phyloP scores from a whole-genome alignment of 2,113 vertebrate genomes.

The Cacatua alba region DNA sequence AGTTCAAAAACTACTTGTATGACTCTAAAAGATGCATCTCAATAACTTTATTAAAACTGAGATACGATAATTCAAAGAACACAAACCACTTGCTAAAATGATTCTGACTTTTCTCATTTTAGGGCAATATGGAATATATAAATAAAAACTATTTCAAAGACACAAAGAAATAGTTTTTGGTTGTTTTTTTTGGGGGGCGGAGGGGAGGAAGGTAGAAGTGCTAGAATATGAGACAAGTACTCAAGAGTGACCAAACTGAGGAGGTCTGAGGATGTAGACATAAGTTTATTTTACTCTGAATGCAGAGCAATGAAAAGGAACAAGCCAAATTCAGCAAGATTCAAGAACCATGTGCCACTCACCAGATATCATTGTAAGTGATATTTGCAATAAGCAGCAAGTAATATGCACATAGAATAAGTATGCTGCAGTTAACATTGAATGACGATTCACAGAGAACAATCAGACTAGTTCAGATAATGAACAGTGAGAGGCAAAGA shows the following conservation, averaged over 20 bases:
- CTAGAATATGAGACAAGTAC: neutral
- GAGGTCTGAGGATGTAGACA: neutral
- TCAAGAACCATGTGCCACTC: neutral
- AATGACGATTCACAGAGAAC: neutral
- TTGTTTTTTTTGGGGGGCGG: accelerated
- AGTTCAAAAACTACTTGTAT: neutral
- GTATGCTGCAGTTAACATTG: neutral
- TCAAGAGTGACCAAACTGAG: neutral
- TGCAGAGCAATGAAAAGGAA: neutral
- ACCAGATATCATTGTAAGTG: neutral
- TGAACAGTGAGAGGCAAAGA: neutral
- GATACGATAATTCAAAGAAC: neutral
- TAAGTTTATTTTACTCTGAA: neutral
- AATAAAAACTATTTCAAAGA: neutral
- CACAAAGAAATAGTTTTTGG: neutral
- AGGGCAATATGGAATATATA: neutral
- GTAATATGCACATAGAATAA: neutral
- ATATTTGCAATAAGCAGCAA: neutral
- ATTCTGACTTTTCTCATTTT: neutral
- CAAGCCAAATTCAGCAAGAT: neutral
- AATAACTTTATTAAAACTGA: neutral
- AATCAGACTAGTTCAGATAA: constrained; percentile 14
- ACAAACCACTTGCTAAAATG: neutral
- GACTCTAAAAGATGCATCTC: neutral
- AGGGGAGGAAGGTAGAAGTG: neutral